Evolutionary conservation across 2,113 vertebrate species (phyloP).

Genomic region (Seriola aureovittata): DNA sequence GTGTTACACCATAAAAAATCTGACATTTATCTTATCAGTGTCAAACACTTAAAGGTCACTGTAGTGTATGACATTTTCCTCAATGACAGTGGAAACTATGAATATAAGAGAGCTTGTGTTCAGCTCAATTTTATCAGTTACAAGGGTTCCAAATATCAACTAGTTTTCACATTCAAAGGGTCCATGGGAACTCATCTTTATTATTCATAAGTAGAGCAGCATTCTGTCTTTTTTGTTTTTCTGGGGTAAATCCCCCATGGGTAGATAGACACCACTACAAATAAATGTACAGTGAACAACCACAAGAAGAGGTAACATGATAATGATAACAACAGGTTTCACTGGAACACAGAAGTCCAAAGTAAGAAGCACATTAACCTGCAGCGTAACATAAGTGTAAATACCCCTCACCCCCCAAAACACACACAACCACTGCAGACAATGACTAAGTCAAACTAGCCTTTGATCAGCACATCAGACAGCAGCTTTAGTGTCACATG

Average conservation of each 20-base stretch:
- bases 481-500: no score
- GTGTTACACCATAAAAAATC: not conserved
- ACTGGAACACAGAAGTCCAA: no score
- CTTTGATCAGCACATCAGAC: no score
- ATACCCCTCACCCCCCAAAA: no score
- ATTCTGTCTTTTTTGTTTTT: not conserved
- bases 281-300: not conserved
- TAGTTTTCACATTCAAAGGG: not conserved
- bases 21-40: no score
- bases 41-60: no score
- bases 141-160: not conserved
- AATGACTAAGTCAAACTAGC: no score
- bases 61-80: not conserved
- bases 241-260: no score
- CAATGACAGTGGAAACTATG: not conserved
- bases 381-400: no score
- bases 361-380: no score
- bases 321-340: not conserved
- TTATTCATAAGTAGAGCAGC: not conserved
- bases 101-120: no score
- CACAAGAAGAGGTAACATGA: not conserved
- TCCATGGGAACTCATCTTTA: not conserved
- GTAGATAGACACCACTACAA: not conserved
- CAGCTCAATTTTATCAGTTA: not conserved
- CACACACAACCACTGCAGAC: no score